These are phyloP conservation scores for Bucco capensis DNA, from an alignment of 2,113 vertebrate species.

Conservation along the genomic window DNA sequence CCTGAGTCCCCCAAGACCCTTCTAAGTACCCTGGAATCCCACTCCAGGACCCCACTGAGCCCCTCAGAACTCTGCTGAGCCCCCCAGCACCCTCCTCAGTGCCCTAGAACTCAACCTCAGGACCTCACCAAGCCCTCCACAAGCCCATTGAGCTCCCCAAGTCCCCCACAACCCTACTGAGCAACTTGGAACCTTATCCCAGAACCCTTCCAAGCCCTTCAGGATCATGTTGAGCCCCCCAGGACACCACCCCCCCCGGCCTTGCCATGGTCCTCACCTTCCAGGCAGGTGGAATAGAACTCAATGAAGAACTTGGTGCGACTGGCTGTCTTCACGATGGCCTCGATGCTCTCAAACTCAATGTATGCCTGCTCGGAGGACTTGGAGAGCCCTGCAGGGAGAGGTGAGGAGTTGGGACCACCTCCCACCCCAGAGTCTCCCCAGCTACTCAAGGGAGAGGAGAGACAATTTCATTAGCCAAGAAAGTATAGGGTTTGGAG, in stretches of 20 bases:
- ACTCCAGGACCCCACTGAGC: neutral
- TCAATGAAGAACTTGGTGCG: constrained; percentile 98
- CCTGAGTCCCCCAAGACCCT: neutral
- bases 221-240: neutral
- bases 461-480: neutral
- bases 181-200: no score
- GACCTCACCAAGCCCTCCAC: neutral
- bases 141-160: neutral
- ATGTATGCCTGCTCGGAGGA: constrained; percentile 94
- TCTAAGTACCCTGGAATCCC: no score
- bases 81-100: neutral
- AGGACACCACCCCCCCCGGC: neutral
- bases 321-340: constrained; percentile 95
- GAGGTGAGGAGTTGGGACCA: neutral
- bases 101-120: no score
- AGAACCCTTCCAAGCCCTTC: neutral
- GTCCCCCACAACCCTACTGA: neutral
- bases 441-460: neutral
- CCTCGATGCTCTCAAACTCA: constrained; percentile 94
- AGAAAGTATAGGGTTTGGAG: neutral
- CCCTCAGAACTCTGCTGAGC: neutral
- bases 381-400: constrained; percentile 85
- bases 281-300: constrained; percentile 94
- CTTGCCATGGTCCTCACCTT: constrained; percentile 75
- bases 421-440: neutral